Evolutionary conservation across 1,140 invertebrate genomes (phyloP).

Genomic region (Sminthurides bifidus): DNA sequence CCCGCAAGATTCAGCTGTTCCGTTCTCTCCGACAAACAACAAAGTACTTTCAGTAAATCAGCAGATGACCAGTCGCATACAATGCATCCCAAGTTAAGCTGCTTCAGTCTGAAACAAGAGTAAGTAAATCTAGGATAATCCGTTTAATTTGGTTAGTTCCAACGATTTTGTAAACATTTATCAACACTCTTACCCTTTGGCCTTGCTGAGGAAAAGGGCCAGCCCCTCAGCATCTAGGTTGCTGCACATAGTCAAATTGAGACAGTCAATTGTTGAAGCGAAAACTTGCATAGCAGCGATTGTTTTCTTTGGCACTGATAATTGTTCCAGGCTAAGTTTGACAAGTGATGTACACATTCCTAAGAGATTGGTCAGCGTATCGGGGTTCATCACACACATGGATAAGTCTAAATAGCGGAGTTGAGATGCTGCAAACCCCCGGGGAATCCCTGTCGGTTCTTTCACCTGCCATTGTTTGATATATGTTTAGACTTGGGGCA

Average conservation of each 20-base stretch:
- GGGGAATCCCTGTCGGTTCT: conserved; percentile 8
- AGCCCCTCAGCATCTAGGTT: conserved; percentile 10
- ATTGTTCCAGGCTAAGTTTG: conserved; percentile 23
- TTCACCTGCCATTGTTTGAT: conserved; percentile 6
- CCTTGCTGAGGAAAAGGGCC: conserved; percentile 7
- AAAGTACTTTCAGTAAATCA: conserved; percentile 12
- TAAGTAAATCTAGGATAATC: neutral
- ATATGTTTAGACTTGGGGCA: neutral
- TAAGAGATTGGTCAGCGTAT: conserved; percentile 11
- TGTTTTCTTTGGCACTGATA: neutral
- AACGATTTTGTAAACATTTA: neutral
- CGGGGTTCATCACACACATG: neutral
- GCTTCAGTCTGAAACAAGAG: conserved; percentile 13
- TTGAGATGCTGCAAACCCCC: conserved; percentile 5
- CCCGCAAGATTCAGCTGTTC: conserved; percentile 20
- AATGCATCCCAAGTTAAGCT: conserved; percentile 21
- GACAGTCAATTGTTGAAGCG: conserved; percentile 7
- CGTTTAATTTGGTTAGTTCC: neutral
- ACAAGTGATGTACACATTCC: conserved; percentile 10
- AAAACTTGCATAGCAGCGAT: conserved; percentile 18
- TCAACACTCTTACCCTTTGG: conserved; percentile 3
- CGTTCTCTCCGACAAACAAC: conserved; percentile 1
- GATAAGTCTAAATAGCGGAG: conserved; percentile 16
- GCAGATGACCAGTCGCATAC: conserved; percentile 9
- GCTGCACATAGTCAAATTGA: conserved; percentile 27